Evolutionary conservation across 2,888 invertebrate species (phyloP).

Genomic region (Lottia gigantea): DNA sequence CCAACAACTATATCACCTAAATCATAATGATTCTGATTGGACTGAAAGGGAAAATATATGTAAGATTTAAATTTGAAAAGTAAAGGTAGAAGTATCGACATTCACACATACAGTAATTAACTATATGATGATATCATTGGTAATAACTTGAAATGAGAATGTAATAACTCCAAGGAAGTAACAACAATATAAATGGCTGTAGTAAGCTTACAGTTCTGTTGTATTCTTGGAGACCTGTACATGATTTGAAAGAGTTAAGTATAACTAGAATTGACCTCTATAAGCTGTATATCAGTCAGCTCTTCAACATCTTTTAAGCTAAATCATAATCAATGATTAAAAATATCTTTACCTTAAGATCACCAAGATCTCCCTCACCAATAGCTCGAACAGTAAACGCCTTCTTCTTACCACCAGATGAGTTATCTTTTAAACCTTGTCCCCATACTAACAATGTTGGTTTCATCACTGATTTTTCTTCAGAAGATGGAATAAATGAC

Average conservation of each 20-base stretch:
- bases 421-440: conserved; percentile 56
- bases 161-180: not conserved
- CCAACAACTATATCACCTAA: conserved; percentile 66
- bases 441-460: conserved; percentile 63
- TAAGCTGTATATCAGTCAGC: too few species aligned
- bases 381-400: conserved; percentile 58
- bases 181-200: not conserved
- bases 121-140: not conserved
- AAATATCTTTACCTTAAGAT: conserved; percentile 52
- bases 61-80: not conserved
- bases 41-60: conserved; percentile 41
- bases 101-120: too few species aligned
- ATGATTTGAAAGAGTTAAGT: too few species aligned
- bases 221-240: too few species aligned
- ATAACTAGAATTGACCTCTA: too few species aligned
- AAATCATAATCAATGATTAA: not conserved
- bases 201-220: too few species aligned
- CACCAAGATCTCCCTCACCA: conserved; percentile 63
- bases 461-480: conserved; percentile 63
- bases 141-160: not conserved
- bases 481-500: conserved; percentile 54
- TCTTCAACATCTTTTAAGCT: too few species aligned
- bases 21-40: conserved; percentile 59
- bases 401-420: conserved; percentile 60
- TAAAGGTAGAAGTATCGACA: too few species aligned